A percentile compares a stretch with the other conserved stretches of the same genome.
Conservation (phyloP, 2,888 invertebrate genomes). For the Drosophila paracracens region DNA sequence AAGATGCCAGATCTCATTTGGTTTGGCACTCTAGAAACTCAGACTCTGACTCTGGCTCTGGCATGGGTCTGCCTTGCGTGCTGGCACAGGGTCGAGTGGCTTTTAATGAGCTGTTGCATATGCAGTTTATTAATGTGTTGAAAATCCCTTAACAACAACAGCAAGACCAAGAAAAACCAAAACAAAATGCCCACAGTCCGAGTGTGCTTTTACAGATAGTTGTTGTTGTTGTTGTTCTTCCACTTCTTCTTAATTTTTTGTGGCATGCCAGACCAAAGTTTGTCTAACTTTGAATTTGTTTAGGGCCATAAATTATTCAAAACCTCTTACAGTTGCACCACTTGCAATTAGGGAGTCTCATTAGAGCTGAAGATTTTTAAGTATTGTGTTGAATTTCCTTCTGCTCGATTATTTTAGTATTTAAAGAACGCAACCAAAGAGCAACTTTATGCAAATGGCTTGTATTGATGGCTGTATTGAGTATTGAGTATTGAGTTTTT, state of each 20-base stretch:
- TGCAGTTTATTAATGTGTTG: conserved; percentile 80
- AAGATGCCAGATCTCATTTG: conserved; percentile 43
- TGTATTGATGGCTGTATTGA: neutral
- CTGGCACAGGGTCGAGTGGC: conserved; percentile 69
- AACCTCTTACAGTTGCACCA: conserved; percentile 28
- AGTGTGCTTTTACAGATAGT: neutral
- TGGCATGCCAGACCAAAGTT: conserved; percentile 53
- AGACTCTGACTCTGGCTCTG: neutral
- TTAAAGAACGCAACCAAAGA: neutral
- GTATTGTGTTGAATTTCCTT: neutral
- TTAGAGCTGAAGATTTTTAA: conserved; percentile 17
- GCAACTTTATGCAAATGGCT: neutral
- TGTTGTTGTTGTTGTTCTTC: conserved; percentile 10
- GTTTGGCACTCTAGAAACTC: conserved; percentile 13
- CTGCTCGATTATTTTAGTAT: neutral
- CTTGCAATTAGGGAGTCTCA: conserved; percentile 45
- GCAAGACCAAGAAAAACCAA: conserved; percentile 19
- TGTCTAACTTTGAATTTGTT: conserved; percentile 60
- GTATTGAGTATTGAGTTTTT: neutral
- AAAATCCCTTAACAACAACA: conserved; percentile 51
- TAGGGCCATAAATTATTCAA: conserved; percentile 43
- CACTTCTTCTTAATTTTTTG: neutral
- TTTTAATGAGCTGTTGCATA: conserved; percentile 80
- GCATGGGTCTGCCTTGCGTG: conserved; percentile 48
- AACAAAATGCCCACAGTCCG: conserved; percentile 18